Percentiles rank a stretch among this genome's conserved stretches.
These are phyloP conservation scores for Atrichornis clamosus DNA, from an alignment of 2,113 vertebrate species.

Conservation along the genomic window DNA sequence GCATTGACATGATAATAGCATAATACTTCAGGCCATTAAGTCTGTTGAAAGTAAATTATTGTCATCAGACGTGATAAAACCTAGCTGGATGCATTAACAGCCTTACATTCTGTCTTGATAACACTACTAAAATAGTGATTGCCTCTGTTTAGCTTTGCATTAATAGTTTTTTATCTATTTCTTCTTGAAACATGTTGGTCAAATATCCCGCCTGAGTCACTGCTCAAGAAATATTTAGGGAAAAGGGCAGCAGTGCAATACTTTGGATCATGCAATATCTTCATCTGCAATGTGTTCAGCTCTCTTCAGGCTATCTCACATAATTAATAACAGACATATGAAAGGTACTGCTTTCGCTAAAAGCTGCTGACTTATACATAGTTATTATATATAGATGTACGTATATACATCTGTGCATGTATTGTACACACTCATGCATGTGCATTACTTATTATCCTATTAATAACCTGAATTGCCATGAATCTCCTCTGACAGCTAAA, in stretches of 20 bases:
- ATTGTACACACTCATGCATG: neutral
- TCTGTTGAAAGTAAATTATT: slow-evolving; percentile 50
- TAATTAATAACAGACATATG: neutral
- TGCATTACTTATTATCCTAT: neutral
- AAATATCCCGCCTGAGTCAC: neutral
- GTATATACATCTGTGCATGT: fast-evolving
- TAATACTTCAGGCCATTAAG: slow-evolving; percentile 44
- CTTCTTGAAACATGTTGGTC: neutral
- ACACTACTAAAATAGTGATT: neutral
- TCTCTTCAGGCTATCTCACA: neutral
- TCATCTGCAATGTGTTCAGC: neutral
- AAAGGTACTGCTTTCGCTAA: neutral
- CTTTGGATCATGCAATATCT: neutral
- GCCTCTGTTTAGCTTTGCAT: neutral
- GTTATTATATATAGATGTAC: neutral
- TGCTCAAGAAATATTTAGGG: neutral
- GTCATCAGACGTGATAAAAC: slow-evolving; percentile 17
- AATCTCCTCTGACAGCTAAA: neutral
- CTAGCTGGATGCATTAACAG: neutral
- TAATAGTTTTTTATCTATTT: neutral
- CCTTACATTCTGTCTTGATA: slow-evolving; percentile 15
- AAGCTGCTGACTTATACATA: neutral
- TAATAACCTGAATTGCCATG: neutral
- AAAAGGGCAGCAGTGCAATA: neutral
- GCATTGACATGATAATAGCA: slow-evolving; percentile 49